phyloP scores from a whole-genome alignment of 35 echinoderm and acorn worm species.

The Amphiura filiformis region DNA sequence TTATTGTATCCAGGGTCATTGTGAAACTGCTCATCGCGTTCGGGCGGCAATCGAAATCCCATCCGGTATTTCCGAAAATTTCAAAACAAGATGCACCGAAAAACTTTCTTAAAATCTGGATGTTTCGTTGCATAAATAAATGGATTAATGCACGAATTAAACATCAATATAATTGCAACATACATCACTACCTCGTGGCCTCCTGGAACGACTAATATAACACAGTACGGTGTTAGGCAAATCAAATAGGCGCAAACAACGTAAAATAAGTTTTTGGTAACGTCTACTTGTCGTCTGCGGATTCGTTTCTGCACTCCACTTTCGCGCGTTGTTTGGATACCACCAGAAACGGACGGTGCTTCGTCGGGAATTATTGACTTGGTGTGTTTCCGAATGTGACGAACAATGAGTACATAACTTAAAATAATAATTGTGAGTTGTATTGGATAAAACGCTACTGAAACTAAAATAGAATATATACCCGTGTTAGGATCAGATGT shows the following conservation, averaged over 20 bases:
- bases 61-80: too few relatives aligned
- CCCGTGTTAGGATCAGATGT: background rate
- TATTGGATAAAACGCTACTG: background rate
- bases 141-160: constrained; percentile 4
- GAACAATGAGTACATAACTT: background rate
- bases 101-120: constrained; percentile 36
- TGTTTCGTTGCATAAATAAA: background rate
- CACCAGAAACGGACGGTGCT: background rate
- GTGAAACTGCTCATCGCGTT: too few relatives aligned
- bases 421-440: background rate
- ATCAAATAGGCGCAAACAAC: background rate
- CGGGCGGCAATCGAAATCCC: too few relatives aligned
- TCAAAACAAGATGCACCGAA: too few relatives aligned
- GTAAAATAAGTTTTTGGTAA: constrained; percentile 7
- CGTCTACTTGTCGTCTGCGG: background rate
- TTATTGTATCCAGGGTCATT: too few relatives aligned
- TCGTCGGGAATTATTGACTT: background rate
- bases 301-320: background rate
- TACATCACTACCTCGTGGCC: background rate
- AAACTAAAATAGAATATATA: background rate
- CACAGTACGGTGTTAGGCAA: background rate
- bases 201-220: background rate
- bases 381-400: background rate
- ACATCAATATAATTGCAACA: background rate
- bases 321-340: background rate